phyloP scores from a whole-genome alignment of 1,140 invertebrate species.

The Orchesella cincta region DNA sequence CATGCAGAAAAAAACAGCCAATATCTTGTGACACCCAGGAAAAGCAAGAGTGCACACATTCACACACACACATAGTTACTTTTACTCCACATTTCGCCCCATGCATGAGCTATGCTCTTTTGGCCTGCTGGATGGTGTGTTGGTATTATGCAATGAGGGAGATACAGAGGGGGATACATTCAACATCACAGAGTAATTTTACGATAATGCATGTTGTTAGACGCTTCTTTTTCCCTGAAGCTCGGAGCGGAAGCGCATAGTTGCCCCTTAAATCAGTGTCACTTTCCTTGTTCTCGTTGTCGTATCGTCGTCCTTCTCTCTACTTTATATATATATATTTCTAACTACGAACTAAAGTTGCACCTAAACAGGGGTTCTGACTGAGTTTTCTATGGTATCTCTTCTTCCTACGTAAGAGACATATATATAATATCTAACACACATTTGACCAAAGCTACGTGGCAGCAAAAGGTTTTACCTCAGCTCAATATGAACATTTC shows the following conservation, averaged over 20 bases:
- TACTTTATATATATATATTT: no score
- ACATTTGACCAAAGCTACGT: no score
- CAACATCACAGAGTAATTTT: constrained; percentile 23
- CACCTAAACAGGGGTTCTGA: no score
- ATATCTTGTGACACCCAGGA: background rate
- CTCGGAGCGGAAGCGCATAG: constrained; percentile 14
- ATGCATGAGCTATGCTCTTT: background rate
- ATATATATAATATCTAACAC: no score
- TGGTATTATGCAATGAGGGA: background rate
- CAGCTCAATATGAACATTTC: no score
- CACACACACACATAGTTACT: background rate
- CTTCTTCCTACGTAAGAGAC: no score
- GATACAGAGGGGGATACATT: background rate
- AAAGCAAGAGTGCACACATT: background rate
- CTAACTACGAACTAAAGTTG: no score
- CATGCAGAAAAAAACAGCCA: background rate
- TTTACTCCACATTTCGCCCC: no score
- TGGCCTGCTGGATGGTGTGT: background rate
- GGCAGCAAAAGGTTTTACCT: no score
- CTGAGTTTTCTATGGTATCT: no score
- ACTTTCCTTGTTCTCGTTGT: constrained; percentile 5
- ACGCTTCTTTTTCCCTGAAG: constrained; percentile 18
- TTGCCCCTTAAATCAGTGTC: constrained; percentile 29
- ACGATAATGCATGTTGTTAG: constrained; percentile 29
- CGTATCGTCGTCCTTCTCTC: background rate